These are phyloP conservation scores for Anagyrus pseudococci DNA, from an alignment of 2,888 invertebrate species.

Conservation along the genomic window DNA sequence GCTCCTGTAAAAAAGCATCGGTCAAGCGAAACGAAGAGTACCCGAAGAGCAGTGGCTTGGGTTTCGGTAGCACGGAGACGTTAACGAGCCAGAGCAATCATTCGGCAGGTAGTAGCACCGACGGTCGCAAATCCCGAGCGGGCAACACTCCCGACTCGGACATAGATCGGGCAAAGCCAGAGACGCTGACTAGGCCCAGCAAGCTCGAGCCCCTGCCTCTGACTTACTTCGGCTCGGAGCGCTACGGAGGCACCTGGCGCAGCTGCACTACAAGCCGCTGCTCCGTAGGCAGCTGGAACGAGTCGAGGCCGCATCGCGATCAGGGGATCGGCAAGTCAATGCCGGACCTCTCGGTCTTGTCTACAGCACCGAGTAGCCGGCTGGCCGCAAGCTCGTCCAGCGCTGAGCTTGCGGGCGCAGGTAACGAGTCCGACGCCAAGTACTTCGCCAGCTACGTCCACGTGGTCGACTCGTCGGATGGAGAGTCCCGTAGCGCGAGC, in stretches of 20 bases:
- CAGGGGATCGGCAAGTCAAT: conserved; percentile 36
- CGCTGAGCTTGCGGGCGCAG: not conserved
- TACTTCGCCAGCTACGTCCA: conserved; percentile 41
- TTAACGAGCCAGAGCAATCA: conserved; percentile 58
- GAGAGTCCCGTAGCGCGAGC: conserved; percentile 28
- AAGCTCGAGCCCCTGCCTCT: conserved; percentile 19
- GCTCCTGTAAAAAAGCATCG: not conserved
- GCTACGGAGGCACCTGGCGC: conserved; percentile 18
- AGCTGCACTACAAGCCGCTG: conserved; percentile 10
- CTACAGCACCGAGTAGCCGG: conserved; percentile 1
- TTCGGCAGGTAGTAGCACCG: conserved; percentile 54
- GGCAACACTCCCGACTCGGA: conserved; percentile 49
- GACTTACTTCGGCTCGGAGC: conserved; percentile 36
- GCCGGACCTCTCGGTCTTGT: conserved; percentile 40
- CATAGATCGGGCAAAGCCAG: too few species aligned
- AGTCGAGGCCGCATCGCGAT: not conserved
- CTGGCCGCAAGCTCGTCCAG: not conserved
- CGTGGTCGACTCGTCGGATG: conserved; percentile 39
- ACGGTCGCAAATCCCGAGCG: conserved; percentile 50
- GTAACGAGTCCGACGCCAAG: conserved; percentile 16
- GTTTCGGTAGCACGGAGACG: conserved; percentile 58
- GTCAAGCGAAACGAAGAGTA: not conserved
- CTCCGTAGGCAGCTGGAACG: conserved; percentile 23
- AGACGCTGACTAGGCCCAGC: too few species aligned
- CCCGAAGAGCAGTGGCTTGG: conserved; percentile 25